Evolutionary conservation across 1,140 invertebrate species (phyloP), one percentile per base, ranked within the genome.

Genomic region (Micrasema longulum): DNA sequence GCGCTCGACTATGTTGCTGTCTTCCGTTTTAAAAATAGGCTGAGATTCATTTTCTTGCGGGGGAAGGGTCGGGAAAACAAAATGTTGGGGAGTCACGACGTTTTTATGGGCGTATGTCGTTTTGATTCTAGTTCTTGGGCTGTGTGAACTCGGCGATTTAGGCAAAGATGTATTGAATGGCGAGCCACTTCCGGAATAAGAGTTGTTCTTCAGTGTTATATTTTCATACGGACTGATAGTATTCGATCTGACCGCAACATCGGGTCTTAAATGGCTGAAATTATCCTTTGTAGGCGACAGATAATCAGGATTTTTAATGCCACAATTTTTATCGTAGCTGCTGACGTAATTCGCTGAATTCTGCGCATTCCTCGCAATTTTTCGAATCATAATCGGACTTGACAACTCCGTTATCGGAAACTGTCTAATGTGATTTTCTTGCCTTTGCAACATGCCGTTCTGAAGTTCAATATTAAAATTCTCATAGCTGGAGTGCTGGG

Each of bases 61-160:
- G 78, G 18, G 83, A 82, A 5, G n/a, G n/a, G 82, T 81, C 12
- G 84, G 84, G 67, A 85, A 85, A 68, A 85, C 77, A 60, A 85
- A 85, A 78, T 85, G 84, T 70, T 85, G 84, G 16, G 84, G 84
- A 41, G 81, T 80, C 16, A 79, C 76, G 16, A 81, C 66, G 76
- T 84, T 85, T 77, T 84, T 85, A 75, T 85, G 83, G 9, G 84
- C 81, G 43, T 83, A 85, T 18, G 78, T 82, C 1, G 89, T 91
- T 77, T 88, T 89, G 41, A 91, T 91, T 78, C 88, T 82, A 18
- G 89, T 90, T 71, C 90, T 82, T 10, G 84, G 84, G 62, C 84
- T 85, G 76, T 85, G 81, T 0, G 83, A 82, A 66, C 81, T 84
- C 0, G 89, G 89, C 3, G 87, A 88, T 71, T 85, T 84, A 9